Percentiles rank a stretch among this genome's conserved stretches.
These are phyloP conservation scores for Chiridota heheva DNA, from an alignment of 35 echinoderm and acorn worm species.

Conservation along the genomic window DNA sequence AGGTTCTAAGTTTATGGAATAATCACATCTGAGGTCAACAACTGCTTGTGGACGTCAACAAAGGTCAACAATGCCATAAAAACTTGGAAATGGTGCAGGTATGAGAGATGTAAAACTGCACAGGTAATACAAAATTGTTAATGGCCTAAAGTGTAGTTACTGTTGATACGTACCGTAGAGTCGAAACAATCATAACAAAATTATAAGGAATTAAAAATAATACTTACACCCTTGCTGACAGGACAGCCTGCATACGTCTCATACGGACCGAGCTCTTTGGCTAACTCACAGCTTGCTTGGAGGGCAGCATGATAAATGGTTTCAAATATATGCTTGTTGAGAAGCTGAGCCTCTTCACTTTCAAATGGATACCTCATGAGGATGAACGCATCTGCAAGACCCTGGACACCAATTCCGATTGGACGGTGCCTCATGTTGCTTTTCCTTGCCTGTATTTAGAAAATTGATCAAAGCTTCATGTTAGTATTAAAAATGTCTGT, in stretches of 20 bases:
- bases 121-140: too few relatives aligned
- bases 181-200: not conserved
- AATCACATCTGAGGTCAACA: too few relatives aligned
- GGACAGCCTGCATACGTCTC: conserved; percentile 79
- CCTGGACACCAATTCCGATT: conserved; percentile 95
- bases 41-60: too few relatives aligned
- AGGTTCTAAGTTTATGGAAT: too few relatives aligned
- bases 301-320: conserved; percentile 89
- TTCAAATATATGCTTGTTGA: conserved; percentile 98
- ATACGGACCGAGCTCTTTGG: conserved; percentile 67
- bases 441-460: conserved; percentile 57
- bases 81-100: too few relatives aligned
- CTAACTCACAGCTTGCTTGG: conserved; percentile 80
- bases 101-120: too few relatives aligned
- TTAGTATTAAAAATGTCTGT: too few relatives aligned
- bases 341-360: conserved; percentile 73
- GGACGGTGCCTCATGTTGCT: conserved; percentile 93
- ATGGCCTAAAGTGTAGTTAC: too few relatives aligned
- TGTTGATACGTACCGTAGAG: too few relatives aligned
- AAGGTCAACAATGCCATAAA: too few relatives aligned
- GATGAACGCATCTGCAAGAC: conserved; percentile 96
- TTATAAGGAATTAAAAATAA: not conserved
- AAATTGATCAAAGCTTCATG: not conserved
- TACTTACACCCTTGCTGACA: conserved; percentile 79
- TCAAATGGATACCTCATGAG: conserved; percentile 91